A percentile compares a stretch with the other conserved stretches of the same genome.
phyloP scores from a whole-genome alignment of 2,797 vertebrate genomes.

The Zenarchopterus dispar region DNA sequence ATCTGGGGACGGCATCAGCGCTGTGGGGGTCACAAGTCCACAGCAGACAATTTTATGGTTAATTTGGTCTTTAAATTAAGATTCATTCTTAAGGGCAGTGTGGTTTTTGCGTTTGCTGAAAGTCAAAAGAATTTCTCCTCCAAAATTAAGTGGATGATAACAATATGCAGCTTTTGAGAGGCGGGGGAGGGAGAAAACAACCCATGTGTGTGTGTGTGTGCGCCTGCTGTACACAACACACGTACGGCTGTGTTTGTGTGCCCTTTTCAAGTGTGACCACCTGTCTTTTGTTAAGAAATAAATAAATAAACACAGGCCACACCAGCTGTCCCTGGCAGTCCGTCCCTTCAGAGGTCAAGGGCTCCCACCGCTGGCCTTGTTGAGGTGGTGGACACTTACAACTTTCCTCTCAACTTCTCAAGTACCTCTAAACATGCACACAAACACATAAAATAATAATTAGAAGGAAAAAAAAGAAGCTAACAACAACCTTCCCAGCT shows the following conservation, averaged over 20 bases:
- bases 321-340: constrained; percentile 88
- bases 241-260: constrained; percentile 79
- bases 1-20: not conserved
- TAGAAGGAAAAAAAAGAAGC: not conserved
- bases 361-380: constrained; percentile 88
- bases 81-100: constrained; percentile 10
- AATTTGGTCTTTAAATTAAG: constrained; percentile 7
- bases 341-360: constrained; percentile 88
- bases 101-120: constrained; percentile 56
- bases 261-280: constrained; percentile 90
- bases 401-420: constrained; percentile 85
- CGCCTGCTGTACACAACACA: constrained; percentile 59
- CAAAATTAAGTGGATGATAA: constrained; percentile 71
- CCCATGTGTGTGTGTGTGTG: constrained; percentile 37
- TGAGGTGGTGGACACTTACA: constrained; percentile 84
- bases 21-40: not conserved
- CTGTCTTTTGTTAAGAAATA: constrained; percentile 89
- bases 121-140: constrained; percentile 64
- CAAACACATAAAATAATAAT: constrained; percentile 37
- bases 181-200: constrained; percentile 19
- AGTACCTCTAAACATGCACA: constrained; percentile 62
- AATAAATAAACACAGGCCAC: constrained; percentile 87
- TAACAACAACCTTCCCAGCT: constrained; percentile 25
- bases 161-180: constrained; percentile 62
- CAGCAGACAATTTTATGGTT: not conserved